phyloP scores from a whole-genome alignment of 2,888 invertebrate genomes.

The Aporophyla lueneburgensis region DNA sequence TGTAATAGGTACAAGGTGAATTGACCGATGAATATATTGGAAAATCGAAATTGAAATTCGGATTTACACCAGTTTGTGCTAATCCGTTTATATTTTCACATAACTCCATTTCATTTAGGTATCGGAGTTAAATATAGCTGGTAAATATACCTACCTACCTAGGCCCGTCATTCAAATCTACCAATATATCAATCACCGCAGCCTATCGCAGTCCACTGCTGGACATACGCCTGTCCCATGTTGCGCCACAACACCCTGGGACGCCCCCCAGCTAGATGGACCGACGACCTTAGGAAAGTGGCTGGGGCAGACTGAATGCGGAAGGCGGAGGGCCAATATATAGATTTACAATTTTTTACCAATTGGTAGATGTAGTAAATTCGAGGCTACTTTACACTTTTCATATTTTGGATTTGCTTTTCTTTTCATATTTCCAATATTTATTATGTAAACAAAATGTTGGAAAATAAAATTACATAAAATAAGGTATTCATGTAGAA shows the following conservation, averaged over 20 bases:
- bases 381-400: background rate
- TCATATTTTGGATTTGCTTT: background rate
- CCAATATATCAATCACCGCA: too few species aligned
- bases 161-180: too few species aligned
- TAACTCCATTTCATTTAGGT: slow-evolving; percentile 20
- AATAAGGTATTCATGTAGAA: too few species aligned
- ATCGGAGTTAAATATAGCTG: slow-evolving; percentile 7
- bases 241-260: too few species aligned
- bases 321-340: too few species aligned
- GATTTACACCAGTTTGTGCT: slow-evolving; percentile 59
- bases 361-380: background rate
- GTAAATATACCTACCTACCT: background rate
- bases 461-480: background rate
- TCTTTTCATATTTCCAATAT: background rate
- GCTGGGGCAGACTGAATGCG: too few species aligned
- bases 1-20: slow-evolving; percentile 53
- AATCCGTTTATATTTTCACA: slow-evolving; percentile 47
- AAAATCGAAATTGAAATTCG: slow-evolving; percentile 57
- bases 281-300: too few species aligned
- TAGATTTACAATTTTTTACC: too few species aligned
- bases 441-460: background rate
- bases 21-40: slow-evolving; percentile 44
- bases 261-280: too few species aligned
- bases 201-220: too few species aligned
- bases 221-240: too few species aligned